These are phyloP conservation scores for Tetramorium alpestre DNA, from an alignment of 1,140 invertebrate species.

Conservation along the genomic window DNA sequence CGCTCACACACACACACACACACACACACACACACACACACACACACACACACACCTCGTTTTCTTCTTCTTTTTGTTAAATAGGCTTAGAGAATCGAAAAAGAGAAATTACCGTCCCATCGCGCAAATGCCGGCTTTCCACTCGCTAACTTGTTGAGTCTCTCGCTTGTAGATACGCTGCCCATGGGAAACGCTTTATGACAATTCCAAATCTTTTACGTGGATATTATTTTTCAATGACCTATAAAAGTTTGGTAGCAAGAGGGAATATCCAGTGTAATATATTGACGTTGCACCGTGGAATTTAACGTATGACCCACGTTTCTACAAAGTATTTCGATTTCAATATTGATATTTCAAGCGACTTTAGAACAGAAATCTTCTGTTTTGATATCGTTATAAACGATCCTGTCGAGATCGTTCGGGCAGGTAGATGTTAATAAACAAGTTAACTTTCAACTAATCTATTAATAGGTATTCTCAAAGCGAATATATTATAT, in stretches of 20 bases:
- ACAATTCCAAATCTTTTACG: slow-evolving; percentile 60
- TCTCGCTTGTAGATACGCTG: slow-evolving; percentile 60
- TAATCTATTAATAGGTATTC: not conserved
- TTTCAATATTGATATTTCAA: slow-evolving; percentile 24
- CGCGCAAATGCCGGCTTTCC: slow-evolving; percentile 67
- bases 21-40: not conserved
- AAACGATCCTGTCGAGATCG: not conserved
- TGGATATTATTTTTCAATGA: slow-evolving; percentile 44
- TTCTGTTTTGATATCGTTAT: not conserved
- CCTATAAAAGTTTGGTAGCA: slow-evolving; percentile 32
- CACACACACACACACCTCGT: not conserved
- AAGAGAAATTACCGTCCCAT: slow-evolving; percentile 17
- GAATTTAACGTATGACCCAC: not conserved
- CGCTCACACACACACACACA: no score
- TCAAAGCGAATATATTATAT: not conserved
- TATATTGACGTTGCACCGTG: not conserved
- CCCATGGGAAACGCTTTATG: slow-evolving; percentile 50
- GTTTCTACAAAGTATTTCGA: not conserved
- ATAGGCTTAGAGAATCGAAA: slow-evolving; percentile 20
- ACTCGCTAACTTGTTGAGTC: slow-evolving; percentile 80
- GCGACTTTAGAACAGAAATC: not conserved
- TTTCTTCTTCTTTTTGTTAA: not conserved
- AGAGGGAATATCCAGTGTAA: not conserved
- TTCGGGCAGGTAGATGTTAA: not conserved
- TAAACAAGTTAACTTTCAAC: not conserved